phyloP scores from a whole-genome alignment of 2,797 vertebrate genomes.

The Podarcis lilfordi region DNA sequence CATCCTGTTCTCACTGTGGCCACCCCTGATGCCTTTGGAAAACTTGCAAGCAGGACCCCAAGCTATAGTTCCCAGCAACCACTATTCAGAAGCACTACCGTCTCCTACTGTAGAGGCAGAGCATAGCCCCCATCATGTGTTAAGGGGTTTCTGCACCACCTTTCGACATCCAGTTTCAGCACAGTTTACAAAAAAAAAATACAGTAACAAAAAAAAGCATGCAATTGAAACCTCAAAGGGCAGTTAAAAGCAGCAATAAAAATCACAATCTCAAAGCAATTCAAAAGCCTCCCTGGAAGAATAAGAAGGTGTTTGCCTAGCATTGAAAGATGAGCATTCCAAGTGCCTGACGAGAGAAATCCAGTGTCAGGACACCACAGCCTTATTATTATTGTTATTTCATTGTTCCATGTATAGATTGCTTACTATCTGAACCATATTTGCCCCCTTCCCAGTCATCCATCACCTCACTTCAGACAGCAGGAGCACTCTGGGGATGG shows the following conservation, averaged over 20 bases:
- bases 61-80: no score
- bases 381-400: no score
- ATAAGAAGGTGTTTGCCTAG: neutral
- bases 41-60: no score
- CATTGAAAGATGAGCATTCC: neutral
- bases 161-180: neutral
- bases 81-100: no score
- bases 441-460: neutral
- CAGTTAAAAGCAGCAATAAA: neutral
- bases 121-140: neutral
- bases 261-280: neutral
- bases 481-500: neutral
- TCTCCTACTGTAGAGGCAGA: no score
- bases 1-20: no score
- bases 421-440: neutral
- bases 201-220: neutral
- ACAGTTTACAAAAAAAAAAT: neutral
- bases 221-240: neutral
- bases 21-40: no score
- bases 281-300: no score
- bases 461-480: neutral
- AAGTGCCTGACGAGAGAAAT: neutral
- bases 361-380: no score
- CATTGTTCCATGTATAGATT: no score
- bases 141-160: neutral